These are phyloP conservation scores for Momotus momota DNA, from an alignment of 2,797 vertebrate species.

Conservation along the genomic window DNA sequence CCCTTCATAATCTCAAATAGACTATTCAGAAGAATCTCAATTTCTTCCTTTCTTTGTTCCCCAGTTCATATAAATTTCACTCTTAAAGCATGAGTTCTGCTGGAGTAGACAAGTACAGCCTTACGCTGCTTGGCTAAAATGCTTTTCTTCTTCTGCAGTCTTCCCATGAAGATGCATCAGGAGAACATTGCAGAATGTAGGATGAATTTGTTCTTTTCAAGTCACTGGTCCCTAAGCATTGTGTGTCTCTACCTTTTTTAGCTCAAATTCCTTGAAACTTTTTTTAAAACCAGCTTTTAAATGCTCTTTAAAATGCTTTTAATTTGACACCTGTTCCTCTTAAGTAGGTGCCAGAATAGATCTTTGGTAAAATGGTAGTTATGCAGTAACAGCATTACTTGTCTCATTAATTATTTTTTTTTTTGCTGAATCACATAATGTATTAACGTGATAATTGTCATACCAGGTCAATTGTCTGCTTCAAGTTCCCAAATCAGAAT, in stretches of 20 bases:
- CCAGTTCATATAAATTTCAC: not conserved
- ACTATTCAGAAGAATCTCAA: not conserved
- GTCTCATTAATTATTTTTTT: not conserved
- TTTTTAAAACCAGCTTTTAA: not conserved
- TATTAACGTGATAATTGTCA: not conserved
- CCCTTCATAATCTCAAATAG: not conserved
- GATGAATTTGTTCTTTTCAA: not conserved
- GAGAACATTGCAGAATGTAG: not conserved
- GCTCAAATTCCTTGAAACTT: not conserved
- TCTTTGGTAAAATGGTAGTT: not conserved
- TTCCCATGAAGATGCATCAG: not conserved
- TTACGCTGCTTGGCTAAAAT: not conserved
- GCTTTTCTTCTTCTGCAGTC: not conserved
- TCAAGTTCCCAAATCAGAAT: not conserved
- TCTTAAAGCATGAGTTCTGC: not conserved
- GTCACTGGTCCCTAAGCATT: not conserved
- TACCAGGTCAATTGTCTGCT: not conserved
- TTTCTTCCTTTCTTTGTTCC: not conserved
- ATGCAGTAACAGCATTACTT: not conserved
- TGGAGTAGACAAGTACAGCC: not conserved
- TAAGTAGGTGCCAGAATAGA: not conserved
- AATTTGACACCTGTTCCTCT: not conserved
- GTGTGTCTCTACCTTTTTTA: not conserved
- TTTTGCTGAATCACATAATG: not conserved
- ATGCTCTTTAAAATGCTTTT: not conserved